Evolutionary conservation across 2,797 vertebrate genomes (phyloP).

Genomic region (Esox lucius): DNA sequence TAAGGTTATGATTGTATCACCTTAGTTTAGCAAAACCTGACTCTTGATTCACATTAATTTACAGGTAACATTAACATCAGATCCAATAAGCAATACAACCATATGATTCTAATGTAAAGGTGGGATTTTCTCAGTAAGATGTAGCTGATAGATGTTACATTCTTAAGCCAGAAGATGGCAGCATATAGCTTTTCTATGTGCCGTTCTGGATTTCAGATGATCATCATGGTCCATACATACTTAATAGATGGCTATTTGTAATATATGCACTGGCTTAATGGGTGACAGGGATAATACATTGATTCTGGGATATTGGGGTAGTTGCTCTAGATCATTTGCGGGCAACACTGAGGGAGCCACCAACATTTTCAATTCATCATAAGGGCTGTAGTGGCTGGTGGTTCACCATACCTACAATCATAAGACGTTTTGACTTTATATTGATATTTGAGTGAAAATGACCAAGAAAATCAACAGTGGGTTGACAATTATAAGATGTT

Average conservation of each 20-base stretch:
- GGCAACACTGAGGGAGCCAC: too few relatives aligned
- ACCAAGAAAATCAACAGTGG: too few relatives aligned
- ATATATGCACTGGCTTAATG: background rate
- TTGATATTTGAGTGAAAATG: too few relatives aligned
- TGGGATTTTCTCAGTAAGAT: background rate
- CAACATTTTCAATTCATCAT: too few relatives aligned
- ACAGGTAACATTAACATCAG: constrained; percentile 1
- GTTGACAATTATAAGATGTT: too few relatives aligned
- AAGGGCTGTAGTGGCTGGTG: too few relatives aligned
- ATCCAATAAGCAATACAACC: background rate
- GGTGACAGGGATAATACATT: background rate
- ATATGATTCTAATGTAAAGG: background rate
- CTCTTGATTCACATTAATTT: background rate
- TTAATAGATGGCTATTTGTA: background rate
- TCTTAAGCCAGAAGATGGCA: constrained; percentile 56
- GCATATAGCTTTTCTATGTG: constrained; percentile 36
- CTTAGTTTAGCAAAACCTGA: background rate
- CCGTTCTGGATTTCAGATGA: background rate
- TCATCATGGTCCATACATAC: background rate
- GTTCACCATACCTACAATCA: too few relatives aligned
- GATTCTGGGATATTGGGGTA: background rate
- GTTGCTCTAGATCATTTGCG: too few relatives aligned
- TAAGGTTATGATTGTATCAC: background rate
- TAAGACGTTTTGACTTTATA: too few relatives aligned
- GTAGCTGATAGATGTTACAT: background rate